phyloP scores from a whole-genome alignment of 2,797 vertebrate species.

The Anguilla megastoma region DNA sequence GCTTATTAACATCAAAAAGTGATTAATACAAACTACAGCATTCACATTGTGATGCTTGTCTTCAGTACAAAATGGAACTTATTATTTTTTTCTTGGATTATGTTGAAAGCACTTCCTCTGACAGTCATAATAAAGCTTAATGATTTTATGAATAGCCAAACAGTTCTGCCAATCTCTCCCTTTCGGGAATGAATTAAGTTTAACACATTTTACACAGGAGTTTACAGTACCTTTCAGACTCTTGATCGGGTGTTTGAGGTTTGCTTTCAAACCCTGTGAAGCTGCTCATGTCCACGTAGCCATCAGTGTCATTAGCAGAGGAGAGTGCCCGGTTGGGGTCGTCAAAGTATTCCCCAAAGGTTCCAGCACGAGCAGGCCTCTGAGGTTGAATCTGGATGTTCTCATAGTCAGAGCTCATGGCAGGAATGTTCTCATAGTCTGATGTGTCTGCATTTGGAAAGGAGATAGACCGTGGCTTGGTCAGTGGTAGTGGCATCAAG shows the following conservation, averaged over 20 bases:
- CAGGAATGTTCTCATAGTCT: conserved; percentile 97
- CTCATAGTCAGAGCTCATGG: conserved; percentile 94
- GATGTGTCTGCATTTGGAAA: conserved; percentile 95
- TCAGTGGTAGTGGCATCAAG: conserved; percentile 86
- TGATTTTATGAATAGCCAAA: not conserved
- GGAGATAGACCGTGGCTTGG: conserved; percentile 95
- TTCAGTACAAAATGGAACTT: not conserved
- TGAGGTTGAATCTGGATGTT: conserved; percentile 91
- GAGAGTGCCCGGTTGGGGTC: conserved; percentile 80
- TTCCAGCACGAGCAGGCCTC: conserved; percentile 82
- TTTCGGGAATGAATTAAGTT: not conserved
- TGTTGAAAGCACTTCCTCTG: conserved; percentile 24
- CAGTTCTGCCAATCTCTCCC: not conserved
- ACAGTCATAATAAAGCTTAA: not conserved
- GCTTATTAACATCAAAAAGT: not conserved
- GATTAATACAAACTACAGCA: not conserved
- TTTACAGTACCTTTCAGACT: conserved; percentile 87
- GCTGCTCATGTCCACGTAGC: conserved; percentile 99
- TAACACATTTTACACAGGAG: not conserved
- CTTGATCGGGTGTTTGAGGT: conserved; percentile 71
- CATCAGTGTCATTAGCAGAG: conserved; percentile 89
- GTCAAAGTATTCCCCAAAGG: conserved; percentile 93
- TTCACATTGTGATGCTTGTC: not conserved
- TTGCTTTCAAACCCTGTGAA: conserved; percentile 92
- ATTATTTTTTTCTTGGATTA: not conserved